Base-by-base conservation (phyloP, 2,113 vertebrate species). In the Hippocampus barbouri region DNA sequence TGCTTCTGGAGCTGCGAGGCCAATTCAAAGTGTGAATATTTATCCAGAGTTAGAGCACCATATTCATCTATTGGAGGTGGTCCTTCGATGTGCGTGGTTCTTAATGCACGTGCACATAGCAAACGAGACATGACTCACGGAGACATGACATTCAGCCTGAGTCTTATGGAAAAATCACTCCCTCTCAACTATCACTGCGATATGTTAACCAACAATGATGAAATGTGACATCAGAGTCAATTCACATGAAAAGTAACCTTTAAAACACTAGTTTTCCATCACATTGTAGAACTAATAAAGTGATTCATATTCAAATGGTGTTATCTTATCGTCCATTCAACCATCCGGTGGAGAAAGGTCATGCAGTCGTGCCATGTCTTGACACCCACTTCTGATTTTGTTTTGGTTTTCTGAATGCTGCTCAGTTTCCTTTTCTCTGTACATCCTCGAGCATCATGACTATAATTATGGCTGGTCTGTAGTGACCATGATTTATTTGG, bases 1-100 rank as follows among this genome's bases (percentile, higher is more conserved):
- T 53, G 53, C 38, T 54, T 61, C n/a, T 41, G 18, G 43, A 34
- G 57, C 16, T 53, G 18, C 66, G 61, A 34, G 69, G 45, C 40
- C 49, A 12, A 23, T 67, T 71, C 38, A 59, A 82, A 65, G 63
- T 71, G 71, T 75, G 40, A 75, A 63, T 73, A 34, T 40, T 21
- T 66, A 23, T 30, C 53, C 34, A 49, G 51, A 15, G 14, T 9
- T 41, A 61, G 25, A 16, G 23, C 25, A 41, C 23, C 12, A 15
- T 61, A 30, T 61, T 64, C n/a, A 43, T n/a, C 10, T n/a, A 43
- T 43, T 43, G 38, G 45, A 71, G 40, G 27, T 18, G 7, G 5
- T 51, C 16, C 47, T 51, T 51, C 18, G 20, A 3, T 40, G 27
- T 40, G 34, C 23, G 63, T 63, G 62, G 38, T 64, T 53, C 47